Conservation (phyloP, 2,113 vertebrate genomes). For the Pitta sordida region DNA sequence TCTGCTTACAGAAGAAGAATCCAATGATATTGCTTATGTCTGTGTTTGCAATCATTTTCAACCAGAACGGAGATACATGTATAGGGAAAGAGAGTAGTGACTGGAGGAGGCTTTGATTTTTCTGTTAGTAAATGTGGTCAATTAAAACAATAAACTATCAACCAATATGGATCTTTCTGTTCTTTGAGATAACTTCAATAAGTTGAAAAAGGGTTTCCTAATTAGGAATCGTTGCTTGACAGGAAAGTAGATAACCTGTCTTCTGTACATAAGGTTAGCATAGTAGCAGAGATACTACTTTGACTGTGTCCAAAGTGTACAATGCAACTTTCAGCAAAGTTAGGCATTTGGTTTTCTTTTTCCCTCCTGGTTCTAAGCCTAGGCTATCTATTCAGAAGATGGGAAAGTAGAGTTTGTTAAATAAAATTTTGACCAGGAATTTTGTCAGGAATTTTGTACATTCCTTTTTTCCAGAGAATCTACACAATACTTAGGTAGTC, state of each 20-base stretch:
- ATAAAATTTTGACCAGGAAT: neutral
- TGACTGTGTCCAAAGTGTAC: neutral
- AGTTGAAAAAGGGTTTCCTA: neutral
- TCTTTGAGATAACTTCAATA: neutral
- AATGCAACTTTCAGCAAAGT: neutral
- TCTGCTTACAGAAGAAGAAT: neutral
- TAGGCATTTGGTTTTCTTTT: neutral
- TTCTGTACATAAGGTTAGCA: neutral
- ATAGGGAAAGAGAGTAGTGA: neutral
- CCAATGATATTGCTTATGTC: neutral
- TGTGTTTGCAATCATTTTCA: neutral
- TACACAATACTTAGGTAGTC: neutral
- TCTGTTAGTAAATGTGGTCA: neutral
- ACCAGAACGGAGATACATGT: rapidly evolving
- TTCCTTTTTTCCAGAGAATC: neutral
- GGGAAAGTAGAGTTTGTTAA: neutral
- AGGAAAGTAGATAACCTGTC: neutral
- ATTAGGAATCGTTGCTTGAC: neutral
- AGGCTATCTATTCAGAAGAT: neutral
- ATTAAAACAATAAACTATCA: neutral
- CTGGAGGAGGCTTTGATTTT: neutral
- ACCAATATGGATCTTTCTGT: neutral
- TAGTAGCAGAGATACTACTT: neutral
- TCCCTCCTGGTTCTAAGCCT: neutral
- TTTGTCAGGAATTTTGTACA: rapidly evolving